Conservation (phyloP, 1,140 invertebrate genomes). For the Lineus longissimus region DNA sequence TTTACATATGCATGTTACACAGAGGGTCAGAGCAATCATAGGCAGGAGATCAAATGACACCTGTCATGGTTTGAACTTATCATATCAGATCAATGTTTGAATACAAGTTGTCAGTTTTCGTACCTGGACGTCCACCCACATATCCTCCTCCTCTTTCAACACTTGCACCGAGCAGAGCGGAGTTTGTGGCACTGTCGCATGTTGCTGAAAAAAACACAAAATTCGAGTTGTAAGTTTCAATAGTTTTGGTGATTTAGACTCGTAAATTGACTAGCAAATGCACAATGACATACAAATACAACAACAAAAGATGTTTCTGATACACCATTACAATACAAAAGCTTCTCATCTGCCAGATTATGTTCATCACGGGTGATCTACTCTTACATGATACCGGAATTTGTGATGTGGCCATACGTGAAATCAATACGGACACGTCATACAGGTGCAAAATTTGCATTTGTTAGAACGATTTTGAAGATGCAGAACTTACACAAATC, state of each 20-base stretch:
- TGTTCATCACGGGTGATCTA: no score
- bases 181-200: constrained; percentile 85
- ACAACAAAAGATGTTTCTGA: background rate
- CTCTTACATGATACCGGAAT: no score
- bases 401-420: no score
- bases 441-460: constrained; percentile 3
- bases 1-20: background rate
- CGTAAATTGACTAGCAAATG: background rate
- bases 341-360: background rate
- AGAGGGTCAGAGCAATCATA: background rate
- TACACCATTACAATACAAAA: background rate
- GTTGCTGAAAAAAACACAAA: constrained; percentile 61
- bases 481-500: constrained; percentile 83
- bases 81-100: background rate
- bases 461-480: no score
- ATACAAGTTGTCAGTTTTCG: background rate
- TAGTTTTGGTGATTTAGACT: background rate
- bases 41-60: background rate
- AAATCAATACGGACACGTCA: no score
- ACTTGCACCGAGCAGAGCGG: constrained; percentile 85
- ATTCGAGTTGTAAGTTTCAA: background rate
- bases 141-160: constrained; percentile 82
- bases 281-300: background rate
- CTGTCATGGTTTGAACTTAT: no score
- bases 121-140: constrained; percentile 84